These are phyloP conservation scores for Pyrrhia umbra DNA, from an alignment of 2,888 invertebrate genomes.

Conservation along the genomic window DNA sequence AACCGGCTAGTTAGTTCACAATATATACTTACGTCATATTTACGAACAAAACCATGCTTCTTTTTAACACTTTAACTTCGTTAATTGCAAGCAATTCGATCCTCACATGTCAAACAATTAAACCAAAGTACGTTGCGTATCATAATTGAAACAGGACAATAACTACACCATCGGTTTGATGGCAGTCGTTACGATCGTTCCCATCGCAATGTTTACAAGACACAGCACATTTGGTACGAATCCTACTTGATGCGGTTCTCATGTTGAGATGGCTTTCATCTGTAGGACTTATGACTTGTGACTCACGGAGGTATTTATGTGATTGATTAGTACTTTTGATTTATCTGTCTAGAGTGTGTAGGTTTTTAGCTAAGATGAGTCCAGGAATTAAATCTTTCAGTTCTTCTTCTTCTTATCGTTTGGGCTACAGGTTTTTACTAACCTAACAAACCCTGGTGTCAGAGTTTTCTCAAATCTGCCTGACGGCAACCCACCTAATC, in stretches of 20 bases:
- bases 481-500: too few relatives aligned
- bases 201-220: constrained; percentile 43
- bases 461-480: too few relatives aligned
- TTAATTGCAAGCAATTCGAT: background rate
- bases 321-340: too few relatives aligned
- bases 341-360: too few relatives aligned
- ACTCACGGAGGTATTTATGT: too few relatives aligned
- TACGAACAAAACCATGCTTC: background rate
- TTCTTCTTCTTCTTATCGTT: too few relatives aligned
- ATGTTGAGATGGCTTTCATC: constrained; percentile 58
- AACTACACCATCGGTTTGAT: background rate
- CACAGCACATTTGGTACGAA: constrained; percentile 64
- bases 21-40: background rate
- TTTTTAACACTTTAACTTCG: too few relatives aligned
- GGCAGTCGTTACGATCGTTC: constrained; percentile 27
- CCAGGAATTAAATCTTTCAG: too few relatives aligned
- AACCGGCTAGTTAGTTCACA: too few relatives aligned
- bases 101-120: background rate
- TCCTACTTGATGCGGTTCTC: constrained; percentile 68
- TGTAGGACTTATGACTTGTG: constrained; percentile 18
- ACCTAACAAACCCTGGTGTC: too few relatives aligned
- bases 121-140: background rate
- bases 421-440: too few relatives aligned
- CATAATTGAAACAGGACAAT: background rate
- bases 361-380: too few relatives aligned